Evolutionary conservation across 2,797 vertebrate species (phyloP).

Genomic region (Leptatherina wallacei): DNA sequence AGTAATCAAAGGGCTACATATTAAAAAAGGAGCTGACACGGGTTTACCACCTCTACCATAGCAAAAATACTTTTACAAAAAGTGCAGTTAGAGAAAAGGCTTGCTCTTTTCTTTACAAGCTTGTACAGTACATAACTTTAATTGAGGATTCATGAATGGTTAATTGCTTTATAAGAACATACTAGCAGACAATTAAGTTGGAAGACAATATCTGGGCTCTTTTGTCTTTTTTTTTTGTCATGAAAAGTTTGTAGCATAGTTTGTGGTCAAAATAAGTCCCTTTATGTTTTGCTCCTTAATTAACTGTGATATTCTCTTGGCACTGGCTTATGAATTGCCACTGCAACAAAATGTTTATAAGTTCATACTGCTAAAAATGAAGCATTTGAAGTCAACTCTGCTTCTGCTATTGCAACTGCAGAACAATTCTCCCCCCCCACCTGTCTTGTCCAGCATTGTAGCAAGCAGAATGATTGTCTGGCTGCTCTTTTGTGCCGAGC

Average conservation of each 20-base stretch:
- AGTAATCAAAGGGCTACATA: too few species aligned
- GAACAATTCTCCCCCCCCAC: too few species aligned
- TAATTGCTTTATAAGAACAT: background rate
- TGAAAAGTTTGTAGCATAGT: background rate
- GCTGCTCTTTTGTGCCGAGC: too few species aligned
- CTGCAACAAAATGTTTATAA: background rate
- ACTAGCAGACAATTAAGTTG: background rate
- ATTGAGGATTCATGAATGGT: background rate
- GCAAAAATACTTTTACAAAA: too few species aligned
- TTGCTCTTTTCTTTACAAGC: background rate
- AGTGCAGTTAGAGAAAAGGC: too few species aligned
- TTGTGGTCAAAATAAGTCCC: background rate
- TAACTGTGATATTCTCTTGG: background rate
- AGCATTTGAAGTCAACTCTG: too few species aligned
- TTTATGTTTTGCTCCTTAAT: background rate
- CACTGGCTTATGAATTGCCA: background rate
- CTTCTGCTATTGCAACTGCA: too few species aligned
- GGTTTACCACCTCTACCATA: too few species aligned
- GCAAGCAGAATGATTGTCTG: too few species aligned
- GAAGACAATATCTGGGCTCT: background rate
- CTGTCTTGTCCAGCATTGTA: too few species aligned
- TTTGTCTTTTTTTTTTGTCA: too few species aligned
- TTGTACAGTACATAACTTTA: background rate
- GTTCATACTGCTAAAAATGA: background rate
- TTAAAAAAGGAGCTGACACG: too few species aligned